Evolutionary conservation across 2,113 vertebrate genomes (phyloP), one percentile per base, ranked within the genome.

Genomic region (Hoplias malabaricus): DNA sequence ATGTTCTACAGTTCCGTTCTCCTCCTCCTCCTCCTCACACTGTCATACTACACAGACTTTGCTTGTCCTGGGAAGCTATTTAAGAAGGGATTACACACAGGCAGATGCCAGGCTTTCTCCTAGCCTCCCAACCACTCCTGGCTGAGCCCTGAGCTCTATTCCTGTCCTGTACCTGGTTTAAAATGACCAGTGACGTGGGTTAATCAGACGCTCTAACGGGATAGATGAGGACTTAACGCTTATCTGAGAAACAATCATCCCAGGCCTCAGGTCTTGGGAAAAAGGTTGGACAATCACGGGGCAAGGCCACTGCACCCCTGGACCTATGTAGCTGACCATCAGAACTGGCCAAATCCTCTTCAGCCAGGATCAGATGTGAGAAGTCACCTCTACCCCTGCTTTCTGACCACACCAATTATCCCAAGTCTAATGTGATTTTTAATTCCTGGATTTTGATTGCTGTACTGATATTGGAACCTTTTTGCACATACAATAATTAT

Each of bases 141-240:
- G 84, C 80, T 74, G 81, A 81, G 84, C 85, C 87, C 84, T 71
- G 3, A 27, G 56, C 85, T 84, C 92, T 93, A 91, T 93, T 93
- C 87, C 82, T 85, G 88, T 71, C 75, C 79, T 81, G 82, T 86
- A 88, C 89, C 56, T 3, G 83, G 87, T 91, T 91, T 92, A 92
- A 84, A 79, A 80, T 74, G 61, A 27, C 33, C 84, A 77, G 56
- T 92, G 91, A 93, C 90, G 88, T 86, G 77, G 57, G 73, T 67
- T 91, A 87, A 91, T 92, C 88, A 91, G 91, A 90, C 81, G 1
- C 84, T 86, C 87, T 91, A 91, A 92, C 84, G 77, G 82, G 90
- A 91, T 91, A 82, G 84, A 88, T 85, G 59, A 79, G 84, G 88
- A 89, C 86, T 92, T 92, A 92, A 80, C 27, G 82, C 86, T 92